Evolutionary conservation across 2,888 invertebrate species (phyloP), one percentile per base, ranked within the genome.

Genomic region (Nasonovia ribisnigri): DNA sequence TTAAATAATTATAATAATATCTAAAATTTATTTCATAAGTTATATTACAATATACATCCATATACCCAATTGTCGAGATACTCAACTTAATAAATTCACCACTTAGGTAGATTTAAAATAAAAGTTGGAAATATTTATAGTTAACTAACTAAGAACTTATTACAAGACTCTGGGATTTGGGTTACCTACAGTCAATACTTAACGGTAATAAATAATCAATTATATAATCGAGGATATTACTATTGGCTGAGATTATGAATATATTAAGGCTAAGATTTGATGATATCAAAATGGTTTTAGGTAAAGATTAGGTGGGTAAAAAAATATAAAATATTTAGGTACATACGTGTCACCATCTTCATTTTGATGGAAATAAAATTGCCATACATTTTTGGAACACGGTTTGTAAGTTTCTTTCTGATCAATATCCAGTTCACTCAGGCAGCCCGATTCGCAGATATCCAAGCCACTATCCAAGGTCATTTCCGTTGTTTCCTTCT

Each of bases 321-420:
- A n/a, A 67, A 67, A 95, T 94, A 95, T 90, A 94, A 95, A 94
- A 93, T 51, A 84, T 60, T 84, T 67, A 36, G 92, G 84, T 94
- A 97, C 98, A 98, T 96, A 98, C 98, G 98, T 98, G 96, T 98
- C 98, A 95, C 98, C 98, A 95, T 98, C 98, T 95, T 97, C 97
- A 95, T 98, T 97, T 95, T 98, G 98, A 95, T 97, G 96, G 95
- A 97, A 98, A 95, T 97, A 97, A 95, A 97, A 96, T 95, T 97
- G 96, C 97, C 97, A 97, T 93, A 92, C 92, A 94, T 87, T 90
- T 87, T 90, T 88, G 77, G 51, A n/a, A n/a, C 43, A 51, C 88
- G 48, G 95, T 96, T 96, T 29, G 96, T 94, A 84, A 95, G 95
- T 48, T 95, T 95, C 94, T 96, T 96, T 94, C 96, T 96, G 94